Evolutionary conservation across 2,113 vertebrate genomes (phyloP).

Genomic region (Rhipidura dahli): DNA sequence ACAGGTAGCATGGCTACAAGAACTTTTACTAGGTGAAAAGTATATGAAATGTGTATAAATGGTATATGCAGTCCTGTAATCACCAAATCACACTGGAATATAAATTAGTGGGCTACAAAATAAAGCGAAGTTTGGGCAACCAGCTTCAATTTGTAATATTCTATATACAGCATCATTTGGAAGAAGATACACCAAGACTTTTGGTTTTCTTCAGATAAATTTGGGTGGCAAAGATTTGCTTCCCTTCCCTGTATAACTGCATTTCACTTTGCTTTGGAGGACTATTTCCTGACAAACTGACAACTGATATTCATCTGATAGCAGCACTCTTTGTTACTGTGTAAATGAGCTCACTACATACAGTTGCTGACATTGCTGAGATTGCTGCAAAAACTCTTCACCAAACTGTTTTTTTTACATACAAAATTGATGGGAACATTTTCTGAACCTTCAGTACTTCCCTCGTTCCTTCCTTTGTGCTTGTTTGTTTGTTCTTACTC

Average conservation of each 20-base stretch:
- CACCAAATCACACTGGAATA: background rate
- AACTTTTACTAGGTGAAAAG: background rate
- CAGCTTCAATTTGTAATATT: background rate
- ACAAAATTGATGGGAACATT: background rate
- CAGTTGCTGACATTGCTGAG: background rate
- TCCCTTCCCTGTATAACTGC: background rate
- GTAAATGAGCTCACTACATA: background rate
- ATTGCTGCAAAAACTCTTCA: background rate
- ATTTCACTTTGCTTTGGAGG: background rate
- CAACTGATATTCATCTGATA: background rate
- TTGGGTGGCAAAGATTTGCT: background rate
- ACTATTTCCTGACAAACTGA: background rate
- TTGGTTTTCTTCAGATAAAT: background rate
- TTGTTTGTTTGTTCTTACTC: constrained; percentile 7
- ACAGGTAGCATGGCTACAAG: background rate
- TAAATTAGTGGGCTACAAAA: background rate
- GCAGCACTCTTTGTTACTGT: background rate
- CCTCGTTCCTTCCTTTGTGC: background rate
- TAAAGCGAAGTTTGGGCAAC: background rate
- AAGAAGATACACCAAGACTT: background rate
- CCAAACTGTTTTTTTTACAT: background rate
- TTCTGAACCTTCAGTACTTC: background rate
- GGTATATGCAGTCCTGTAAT: background rate
- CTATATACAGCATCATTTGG: background rate
- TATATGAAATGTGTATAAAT: background rate